Percentiles rank a stretch among this genome's conserved stretches.
Conservation (phyloP, 2,113 vertebrate genomes). For the Nematolebias whitei region DNA sequence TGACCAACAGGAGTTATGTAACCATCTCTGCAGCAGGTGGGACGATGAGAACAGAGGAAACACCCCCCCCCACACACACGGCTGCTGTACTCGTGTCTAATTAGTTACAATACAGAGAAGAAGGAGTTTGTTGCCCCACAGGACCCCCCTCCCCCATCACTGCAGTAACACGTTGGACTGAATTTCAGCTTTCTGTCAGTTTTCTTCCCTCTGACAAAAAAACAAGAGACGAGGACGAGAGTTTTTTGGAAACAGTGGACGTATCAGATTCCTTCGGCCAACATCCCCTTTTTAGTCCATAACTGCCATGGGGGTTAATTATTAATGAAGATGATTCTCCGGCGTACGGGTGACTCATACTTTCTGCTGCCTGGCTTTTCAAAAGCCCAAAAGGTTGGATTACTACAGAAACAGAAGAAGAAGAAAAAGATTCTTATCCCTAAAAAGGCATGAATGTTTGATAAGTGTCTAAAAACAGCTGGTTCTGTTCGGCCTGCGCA, state of each 20-base stretch:
- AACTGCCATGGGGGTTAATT: conserved; percentile 65
- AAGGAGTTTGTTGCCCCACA: conserved; percentile 1
- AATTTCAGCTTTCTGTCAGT: conserved; percentile 3
- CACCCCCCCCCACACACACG: too few species aligned
- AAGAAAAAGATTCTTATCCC: conserved; percentile 54
- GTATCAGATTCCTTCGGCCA: conserved; percentile 42
- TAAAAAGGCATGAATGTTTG: conserved; percentile 59
- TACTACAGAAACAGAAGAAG: conserved; percentile 41
- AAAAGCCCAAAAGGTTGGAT: conserved; percentile 64
- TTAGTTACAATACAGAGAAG: too few species aligned
- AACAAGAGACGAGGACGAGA: neutral
- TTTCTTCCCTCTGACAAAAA: conserved; percentile 3
- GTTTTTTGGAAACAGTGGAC: conserved; percentile 20
- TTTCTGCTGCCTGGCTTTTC: conserved; percentile 59
- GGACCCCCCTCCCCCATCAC: conserved; percentile 2
- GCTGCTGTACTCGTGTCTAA: neutral
- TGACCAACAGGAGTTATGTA: conserved; percentile 15
- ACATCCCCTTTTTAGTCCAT: conserved; percentile 61
- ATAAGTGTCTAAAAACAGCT: conserved; percentile 36
- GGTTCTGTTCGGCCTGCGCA: conserved; percentile 4
- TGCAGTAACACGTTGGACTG: too few species aligned
- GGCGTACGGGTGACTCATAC: conserved; percentile 68
- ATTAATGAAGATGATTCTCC: conserved; percentile 73
- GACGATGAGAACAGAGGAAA: conserved; percentile 14
- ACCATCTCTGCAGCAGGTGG: conserved; percentile 29